A percentile compares a stretch with the other conserved stretches of the same genome.
phyloP scores from a whole-genome alignment of 37 sponge, comb jelly and placozoan species.

The Bolinopsis microptera region DNA sequence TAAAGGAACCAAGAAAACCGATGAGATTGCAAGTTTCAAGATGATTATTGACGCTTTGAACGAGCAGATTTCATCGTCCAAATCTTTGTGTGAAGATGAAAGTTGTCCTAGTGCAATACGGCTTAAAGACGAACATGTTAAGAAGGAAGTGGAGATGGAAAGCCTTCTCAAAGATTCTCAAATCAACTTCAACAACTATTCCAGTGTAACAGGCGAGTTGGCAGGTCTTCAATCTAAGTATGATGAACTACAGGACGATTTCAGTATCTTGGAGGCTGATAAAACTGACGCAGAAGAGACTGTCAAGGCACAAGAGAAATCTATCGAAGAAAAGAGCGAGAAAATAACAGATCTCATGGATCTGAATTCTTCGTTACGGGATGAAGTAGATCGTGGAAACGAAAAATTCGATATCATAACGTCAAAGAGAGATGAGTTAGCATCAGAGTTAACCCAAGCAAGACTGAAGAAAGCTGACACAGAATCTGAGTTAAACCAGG shows the following conservation, averaged over 20 bases:
- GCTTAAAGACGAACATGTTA: not conserved
- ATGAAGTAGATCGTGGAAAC: not conserved
- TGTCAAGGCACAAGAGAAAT: not conserved
- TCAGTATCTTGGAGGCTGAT: not conserved
- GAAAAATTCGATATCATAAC: not conserved
- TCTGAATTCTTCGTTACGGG: not conserved
- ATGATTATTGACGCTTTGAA: slow-evolving; percentile 22
- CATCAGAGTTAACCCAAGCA: not conserved
- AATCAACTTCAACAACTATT: not conserved
- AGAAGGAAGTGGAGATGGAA: not conserved
- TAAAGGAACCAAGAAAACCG: not conserved
- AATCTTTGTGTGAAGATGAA: not conserved
- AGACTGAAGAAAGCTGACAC: slow-evolving; percentile 5
- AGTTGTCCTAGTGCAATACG: not conserved
- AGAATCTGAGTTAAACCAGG: not conserved
- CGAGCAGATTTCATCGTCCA: not conserved
- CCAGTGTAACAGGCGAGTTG: not conserved
- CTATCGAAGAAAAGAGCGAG: not conserved
- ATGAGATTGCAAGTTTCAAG: slow-evolving; percentile 32
- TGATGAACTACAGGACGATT: not conserved
- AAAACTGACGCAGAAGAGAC: not conserved
- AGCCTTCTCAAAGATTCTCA: not conserved
- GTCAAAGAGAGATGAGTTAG: slow-evolving; percentile 2
- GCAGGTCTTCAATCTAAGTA: not conserved
- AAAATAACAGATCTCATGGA: not conserved